Conservation (phyloP, 2,113 vertebrate genomes). For the Columba livia region DNA sequence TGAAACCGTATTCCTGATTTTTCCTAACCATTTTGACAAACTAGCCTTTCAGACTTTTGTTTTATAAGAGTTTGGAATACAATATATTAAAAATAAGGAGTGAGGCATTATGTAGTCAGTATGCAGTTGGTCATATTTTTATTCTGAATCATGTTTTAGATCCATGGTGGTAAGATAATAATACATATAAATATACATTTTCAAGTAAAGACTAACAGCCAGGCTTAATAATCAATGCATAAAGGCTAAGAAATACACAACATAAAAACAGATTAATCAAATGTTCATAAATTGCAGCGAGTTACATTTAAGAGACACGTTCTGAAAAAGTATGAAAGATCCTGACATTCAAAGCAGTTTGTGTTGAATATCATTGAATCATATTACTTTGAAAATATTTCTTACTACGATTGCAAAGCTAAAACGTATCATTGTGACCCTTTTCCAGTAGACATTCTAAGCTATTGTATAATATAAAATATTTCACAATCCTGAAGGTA, state of each 20-base stretch:
- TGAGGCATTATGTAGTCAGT: background rate
- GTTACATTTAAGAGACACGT: background rate
- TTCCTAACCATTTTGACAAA: background rate
- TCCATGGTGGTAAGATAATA: background rate
- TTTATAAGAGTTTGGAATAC: background rate
- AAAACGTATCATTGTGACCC: background rate
- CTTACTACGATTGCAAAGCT: background rate
- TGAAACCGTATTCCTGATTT: background rate
- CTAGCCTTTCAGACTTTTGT: background rate
- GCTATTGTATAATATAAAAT: slow-evolving; percentile 26
- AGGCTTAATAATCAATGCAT: background rate
- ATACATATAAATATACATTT: background rate
- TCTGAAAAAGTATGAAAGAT: background rate
- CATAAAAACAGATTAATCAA: background rate
- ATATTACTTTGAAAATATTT: slow-evolving; percentile 8
- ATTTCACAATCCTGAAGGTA: background rate
- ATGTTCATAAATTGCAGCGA: background rate
- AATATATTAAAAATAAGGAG: background rate
- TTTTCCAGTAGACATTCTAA: slow-evolving; percentile 21
- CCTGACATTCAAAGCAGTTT: background rate
- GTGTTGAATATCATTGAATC: background rate
- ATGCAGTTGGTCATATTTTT: background rate
- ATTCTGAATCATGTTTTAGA: background rate
- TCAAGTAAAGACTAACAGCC: background rate
- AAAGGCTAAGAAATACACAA: fast-evolving